These are phyloP conservation scores for Calcarius lapponicus DNA, from an alignment of 2,797 vertebrate genomes.

Conservation along the genomic window DNA sequence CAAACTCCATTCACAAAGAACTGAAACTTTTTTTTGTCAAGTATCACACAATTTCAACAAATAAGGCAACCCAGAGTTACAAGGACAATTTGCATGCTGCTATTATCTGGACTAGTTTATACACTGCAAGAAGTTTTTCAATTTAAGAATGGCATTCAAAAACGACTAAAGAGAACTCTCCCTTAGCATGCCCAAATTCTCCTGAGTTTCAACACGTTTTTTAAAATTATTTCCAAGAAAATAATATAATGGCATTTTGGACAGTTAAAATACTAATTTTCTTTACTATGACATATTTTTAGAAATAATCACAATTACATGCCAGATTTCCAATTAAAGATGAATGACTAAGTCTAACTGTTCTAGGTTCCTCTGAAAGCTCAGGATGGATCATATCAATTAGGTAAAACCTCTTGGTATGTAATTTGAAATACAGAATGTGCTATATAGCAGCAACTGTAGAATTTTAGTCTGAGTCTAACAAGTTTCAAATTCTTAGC, in stretches of 20 bases:
- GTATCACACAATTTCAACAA: not conserved
- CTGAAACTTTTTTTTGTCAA: not conserved
- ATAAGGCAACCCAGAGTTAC: not conserved
- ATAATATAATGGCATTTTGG: not conserved
- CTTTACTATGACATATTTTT: not conserved
- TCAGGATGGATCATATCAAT: not conserved
- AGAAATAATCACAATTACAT: not conserved
- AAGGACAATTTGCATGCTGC: not conserved
- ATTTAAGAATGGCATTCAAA: not conserved
- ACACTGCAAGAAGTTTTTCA: not conserved
- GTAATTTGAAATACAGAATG: not conserved
- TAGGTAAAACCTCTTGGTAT: not conserved
- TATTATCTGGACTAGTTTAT: not conserved
- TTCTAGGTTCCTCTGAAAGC: not conserved
- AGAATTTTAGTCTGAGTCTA: not conserved
- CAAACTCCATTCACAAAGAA: not conserved
- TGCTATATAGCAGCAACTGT: not conserved
- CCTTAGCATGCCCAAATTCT: accelerated
- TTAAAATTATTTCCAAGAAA: not conserved
- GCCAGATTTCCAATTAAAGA: not conserved
- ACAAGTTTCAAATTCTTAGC: not conserved
- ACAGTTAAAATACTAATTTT: not conserved
- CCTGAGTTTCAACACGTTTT: accelerated
- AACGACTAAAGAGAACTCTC: not conserved
- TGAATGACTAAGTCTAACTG: not conserved